Percentiles rank a stretch among this genome's conserved stretches.
These are phyloP conservation scores for Reticulitermes speratus DNA, from an alignment of 1,140 invertebrate species.

Conservation along the genomic window DNA sequence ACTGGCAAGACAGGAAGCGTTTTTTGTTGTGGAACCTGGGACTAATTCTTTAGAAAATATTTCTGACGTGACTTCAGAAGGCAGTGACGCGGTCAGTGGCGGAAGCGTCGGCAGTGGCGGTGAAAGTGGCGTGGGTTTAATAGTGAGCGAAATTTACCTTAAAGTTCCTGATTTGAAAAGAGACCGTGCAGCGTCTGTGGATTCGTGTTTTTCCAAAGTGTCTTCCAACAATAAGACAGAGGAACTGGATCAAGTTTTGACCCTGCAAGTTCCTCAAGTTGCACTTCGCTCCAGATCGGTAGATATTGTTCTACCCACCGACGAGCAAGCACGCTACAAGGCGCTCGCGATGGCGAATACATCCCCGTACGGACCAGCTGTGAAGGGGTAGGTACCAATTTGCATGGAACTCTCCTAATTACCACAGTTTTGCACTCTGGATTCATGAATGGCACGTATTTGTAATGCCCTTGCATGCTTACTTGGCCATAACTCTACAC, in stretches of 20 bases:
- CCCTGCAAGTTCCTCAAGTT: constrained; percentile 61
- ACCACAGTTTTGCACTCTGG: too few relatives aligned
- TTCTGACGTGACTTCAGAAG: constrained; percentile 55
- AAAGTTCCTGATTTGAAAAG: constrained; percentile 78
- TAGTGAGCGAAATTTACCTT: constrained; percentile 71
- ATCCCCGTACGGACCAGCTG: neutral
- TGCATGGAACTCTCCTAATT: too few relatives aligned
- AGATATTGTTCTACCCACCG: constrained; percentile 86
- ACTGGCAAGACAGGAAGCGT: constrained; percentile 71
- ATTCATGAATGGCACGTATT: too few relatives aligned
- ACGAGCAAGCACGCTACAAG: constrained; percentile 79
- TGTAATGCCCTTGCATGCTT: too few relatives aligned
- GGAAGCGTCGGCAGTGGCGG: constrained; percentile 49
- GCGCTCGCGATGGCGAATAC: constrained; percentile 52
- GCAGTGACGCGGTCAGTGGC: constrained; percentile 45
- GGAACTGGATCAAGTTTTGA: constrained; percentile 59
- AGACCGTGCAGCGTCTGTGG: constrained; percentile 80
- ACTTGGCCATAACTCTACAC: too few relatives aligned
- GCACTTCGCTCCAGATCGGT: constrained; percentile 81
- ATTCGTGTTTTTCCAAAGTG: constrained; percentile 75
- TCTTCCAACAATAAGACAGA: constrained; percentile 64
- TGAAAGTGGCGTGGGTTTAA: constrained; percentile 40
- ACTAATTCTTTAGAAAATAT: constrained; percentile 66
- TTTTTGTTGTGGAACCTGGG: constrained; percentile 59
- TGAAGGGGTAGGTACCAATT: constrained; percentile 4